Evolutionary conservation across 1,140 invertebrate species (phyloP).

Genomic region (Lasaia peninsularis): DNA sequence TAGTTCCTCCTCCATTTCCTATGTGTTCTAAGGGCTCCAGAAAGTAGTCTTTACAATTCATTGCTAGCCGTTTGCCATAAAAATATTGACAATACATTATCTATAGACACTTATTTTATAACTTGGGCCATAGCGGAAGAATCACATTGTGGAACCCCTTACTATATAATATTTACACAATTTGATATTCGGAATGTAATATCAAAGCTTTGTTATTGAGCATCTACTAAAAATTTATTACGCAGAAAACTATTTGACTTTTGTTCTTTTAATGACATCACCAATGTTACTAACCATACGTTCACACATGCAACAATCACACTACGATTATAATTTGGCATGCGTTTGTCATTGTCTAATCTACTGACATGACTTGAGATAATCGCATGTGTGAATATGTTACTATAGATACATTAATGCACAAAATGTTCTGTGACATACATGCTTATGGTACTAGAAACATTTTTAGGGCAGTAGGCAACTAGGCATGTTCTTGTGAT

Average conservation of each 20-base stretch:
- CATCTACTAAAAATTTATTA: not conserved
- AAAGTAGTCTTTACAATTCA: conserved; percentile 2
- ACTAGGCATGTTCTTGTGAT: no score
- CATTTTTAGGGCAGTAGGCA: no score
- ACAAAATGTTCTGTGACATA: no score
- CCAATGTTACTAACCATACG: not conserved
- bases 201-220: conserved; percentile 5
- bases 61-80: not conserved
- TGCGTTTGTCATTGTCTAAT: no score
- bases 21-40: not conserved
- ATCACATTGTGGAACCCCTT: conserved; percentile 7
- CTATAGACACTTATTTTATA: conserved; percentile 1
- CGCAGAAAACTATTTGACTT: not conserved
- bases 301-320: no score
- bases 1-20: not conserved
- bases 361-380: no score
- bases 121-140: not conserved
- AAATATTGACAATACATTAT: conserved; percentile 4
- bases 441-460: no score
- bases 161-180: conserved; percentile 1
- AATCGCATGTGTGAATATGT: no score
- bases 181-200: conserved; percentile 13
- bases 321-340: no score
- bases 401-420: no score
- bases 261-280: not conserved